Conservation (phyloP, 2,113 vertebrate genomes). For the Oenanthe melanoleuca region DNA sequence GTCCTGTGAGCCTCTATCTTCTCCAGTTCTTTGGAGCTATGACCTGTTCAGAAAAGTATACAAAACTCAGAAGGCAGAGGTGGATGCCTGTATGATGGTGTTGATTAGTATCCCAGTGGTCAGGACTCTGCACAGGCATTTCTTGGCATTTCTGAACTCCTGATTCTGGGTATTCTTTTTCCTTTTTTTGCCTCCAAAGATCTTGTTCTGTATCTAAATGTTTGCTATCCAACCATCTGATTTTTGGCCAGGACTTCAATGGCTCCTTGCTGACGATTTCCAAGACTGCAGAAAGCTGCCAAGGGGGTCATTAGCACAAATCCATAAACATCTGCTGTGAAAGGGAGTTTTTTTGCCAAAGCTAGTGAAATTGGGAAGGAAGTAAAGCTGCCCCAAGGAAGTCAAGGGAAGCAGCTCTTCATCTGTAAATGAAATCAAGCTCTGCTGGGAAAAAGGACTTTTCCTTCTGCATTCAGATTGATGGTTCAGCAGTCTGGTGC, state of each 20-base stretch:
- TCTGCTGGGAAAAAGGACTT: background rate
- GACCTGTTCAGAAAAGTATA: background rate
- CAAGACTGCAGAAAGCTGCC: background rate
- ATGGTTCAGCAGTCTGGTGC: background rate
- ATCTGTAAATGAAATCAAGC: background rate
- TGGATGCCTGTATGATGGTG: background rate
- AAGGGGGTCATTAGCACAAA: constrained; percentile 37
- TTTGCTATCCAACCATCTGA: background rate
- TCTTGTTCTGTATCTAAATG: background rate
- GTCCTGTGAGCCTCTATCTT: background rate
- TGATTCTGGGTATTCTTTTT: background rate
- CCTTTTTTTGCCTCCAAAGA: background rate
- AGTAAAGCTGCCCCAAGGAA: background rate
- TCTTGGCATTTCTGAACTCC: background rate
- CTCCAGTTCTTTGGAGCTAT: background rate
- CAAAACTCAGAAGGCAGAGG: background rate
- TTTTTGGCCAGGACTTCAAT: constrained; percentile 17
- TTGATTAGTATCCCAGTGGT: background rate
- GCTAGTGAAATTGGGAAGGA: background rate
- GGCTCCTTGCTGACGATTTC: background rate
- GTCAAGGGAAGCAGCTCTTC: background rate
- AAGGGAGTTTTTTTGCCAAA: background rate
- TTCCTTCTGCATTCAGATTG: background rate
- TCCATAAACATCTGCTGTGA: constrained; percentile 44
- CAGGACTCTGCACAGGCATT: background rate